Evolutionary conservation across 2,113 vertebrate genomes (phyloP).

Genomic region (Ophthalmolycus amberensis): DNA sequence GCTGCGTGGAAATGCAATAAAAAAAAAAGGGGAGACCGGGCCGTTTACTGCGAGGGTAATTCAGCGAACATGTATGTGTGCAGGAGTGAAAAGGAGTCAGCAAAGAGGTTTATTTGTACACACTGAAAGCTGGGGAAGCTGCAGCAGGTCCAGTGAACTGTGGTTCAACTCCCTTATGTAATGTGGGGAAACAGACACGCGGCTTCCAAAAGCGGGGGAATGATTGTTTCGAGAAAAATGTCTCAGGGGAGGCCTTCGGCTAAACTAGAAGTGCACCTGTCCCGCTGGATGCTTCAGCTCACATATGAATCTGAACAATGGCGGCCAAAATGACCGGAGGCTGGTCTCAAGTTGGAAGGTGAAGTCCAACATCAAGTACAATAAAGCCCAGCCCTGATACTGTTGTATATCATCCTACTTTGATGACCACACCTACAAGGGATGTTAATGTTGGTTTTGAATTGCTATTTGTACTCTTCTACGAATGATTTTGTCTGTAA

Average conservation of each 20-base stretch:
- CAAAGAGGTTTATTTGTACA: constrained; percentile 34
- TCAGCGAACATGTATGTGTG: constrained; percentile 37
- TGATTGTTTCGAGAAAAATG: constrained; percentile 58
- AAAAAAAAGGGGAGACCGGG: neutral
- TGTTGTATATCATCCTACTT: neutral
- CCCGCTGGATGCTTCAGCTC: constrained; percentile 50
- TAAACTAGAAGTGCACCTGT: constrained; percentile 56
- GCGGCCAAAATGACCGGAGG: constrained; percentile 24
- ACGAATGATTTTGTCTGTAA: neutral
- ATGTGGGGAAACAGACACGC: constrained; percentile 59
- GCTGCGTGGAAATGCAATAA: constrained; percentile 33
- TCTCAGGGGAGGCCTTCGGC: constrained; percentile 51
- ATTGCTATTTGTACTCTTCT: neutral
- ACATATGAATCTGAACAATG: constrained; percentile 31
- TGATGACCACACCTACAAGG: neutral
- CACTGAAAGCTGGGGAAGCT: constrained; percentile 16
- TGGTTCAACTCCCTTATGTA: constrained; percentile 62
- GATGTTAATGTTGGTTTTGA: neutral
- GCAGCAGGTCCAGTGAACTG: constrained; percentile 54
- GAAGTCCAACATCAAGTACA: neutral
- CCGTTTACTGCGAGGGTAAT: constrained; percentile 19
- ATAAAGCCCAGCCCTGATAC: neutral
- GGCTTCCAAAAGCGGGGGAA: constrained; percentile 50
- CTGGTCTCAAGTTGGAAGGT: neutral
- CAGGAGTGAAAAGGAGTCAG: constrained; percentile 17